Percentiles rank a stretch among this genome's conserved stretches.
These are phyloP conservation scores for Anthonomus grandis DNA, from an alignment of 1,140 invertebrate species.

Conservation along the genomic window DNA sequence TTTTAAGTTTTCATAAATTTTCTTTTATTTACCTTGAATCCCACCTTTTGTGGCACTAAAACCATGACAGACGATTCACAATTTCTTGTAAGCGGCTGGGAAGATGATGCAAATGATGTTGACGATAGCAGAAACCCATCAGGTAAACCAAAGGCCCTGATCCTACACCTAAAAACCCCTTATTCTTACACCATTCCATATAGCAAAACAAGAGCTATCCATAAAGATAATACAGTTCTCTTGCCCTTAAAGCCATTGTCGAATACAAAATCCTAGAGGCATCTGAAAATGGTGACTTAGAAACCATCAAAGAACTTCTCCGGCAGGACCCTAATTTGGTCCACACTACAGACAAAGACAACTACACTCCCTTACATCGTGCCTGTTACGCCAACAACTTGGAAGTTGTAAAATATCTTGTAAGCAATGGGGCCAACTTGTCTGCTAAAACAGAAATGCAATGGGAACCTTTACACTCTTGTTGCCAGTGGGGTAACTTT, in stretches of 20 bases:
- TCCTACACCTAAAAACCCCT: not conserved
- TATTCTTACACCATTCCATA: not conserved
- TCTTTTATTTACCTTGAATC: no score
- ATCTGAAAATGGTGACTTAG: conserved; percentile 75
- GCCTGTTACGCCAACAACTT: conserved; percentile 88
- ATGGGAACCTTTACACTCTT: conserved; percentile 93
- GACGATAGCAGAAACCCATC: conserved; percentile 59
- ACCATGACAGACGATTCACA: no score
- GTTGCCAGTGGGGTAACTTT: conserved; percentile 86
- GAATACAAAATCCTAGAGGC: conserved; percentile 73
- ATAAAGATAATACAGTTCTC: no score
- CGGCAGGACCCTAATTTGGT: conserved; percentile 61
- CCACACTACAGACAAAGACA: conserved; percentile 75
- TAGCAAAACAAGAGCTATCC: no score
- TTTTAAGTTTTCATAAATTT: no score
- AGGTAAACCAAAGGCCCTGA: conserved; percentile 47
- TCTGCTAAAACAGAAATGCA: conserved; percentile 73
- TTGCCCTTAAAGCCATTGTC: conserved; percentile 57
- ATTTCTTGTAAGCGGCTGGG: conserved; percentile 61
- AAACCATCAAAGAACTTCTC: conserved; percentile 63
- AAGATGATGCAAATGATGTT: conserved; percentile 60
- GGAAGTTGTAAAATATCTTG: conserved; percentile 71
- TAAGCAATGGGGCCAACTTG: conserved; percentile 72
- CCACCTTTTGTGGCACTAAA: no score
- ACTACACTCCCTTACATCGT: conserved; percentile 87